Evolutionary conservation across 2,888 invertebrate genomes (phyloP), one percentile per base, ranked within the genome.

Genomic region (Polyommatus iphigenia): DNA sequence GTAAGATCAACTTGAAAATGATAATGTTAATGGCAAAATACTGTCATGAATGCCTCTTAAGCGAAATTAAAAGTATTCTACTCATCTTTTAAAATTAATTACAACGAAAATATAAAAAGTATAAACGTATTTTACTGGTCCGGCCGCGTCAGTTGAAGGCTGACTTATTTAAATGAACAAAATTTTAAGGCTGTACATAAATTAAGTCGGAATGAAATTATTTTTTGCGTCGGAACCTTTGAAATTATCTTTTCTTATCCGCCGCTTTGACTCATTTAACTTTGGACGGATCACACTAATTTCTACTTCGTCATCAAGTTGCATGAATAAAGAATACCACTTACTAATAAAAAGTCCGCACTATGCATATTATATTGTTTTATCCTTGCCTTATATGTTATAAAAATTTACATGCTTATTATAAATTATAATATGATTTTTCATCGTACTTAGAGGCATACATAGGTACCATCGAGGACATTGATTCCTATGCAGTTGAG

Each of bases 151-250:
- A 20, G 72, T 36, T 41, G 41, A 72, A 67, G 67, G 10, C 29
- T 6, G 72, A 41, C 36, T 41, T 72, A 72, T 72, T 72, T 72
- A 72, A 72, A 72, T 72, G 72, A 72, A 72, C 72, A 41, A 72
- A 72, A 41, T n/a, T n/a, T 41, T 36, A 72, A 20, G 72, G 72
- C 72, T 41, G 41, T 67, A 67, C 72, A 72, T 72, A 72, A 72
- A 72, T 72, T 36, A 72, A 72, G 41, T 20, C 72, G 72, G 8
- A 72, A 72, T 72, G 72, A 20, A 72, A 72, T 72, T 72, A n/a
- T 72, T 72, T 72, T 72, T 72, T 72, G 67, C 41, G 41, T 41
- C 72, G 36, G 72, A 20, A 71, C 72, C 72, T 72, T 72, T 72
- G 41, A 20, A 72, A 72, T 67, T 67, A 67, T 72, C 36, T n/a